Percentiles rank a stretch among this genome's conserved stretches.
Conservation (phyloP, 2,888 invertebrate genomes). For the Asteroscopus sphinx region DNA sequence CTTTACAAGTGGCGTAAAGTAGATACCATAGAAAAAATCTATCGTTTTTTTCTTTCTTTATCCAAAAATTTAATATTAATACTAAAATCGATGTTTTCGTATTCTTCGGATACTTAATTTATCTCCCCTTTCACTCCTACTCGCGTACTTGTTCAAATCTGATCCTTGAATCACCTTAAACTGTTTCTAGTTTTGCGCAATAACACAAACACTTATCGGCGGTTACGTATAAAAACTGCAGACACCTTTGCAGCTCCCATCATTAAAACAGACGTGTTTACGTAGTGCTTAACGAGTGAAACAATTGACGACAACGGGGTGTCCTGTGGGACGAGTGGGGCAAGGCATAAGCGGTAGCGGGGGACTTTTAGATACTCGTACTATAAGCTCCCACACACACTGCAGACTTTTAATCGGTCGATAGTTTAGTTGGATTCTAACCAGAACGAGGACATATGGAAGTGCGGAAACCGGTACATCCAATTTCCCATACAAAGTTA, state of each 20-base stretch:
- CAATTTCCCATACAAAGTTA: too few relatives aligned
- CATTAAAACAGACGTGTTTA: conserved; percentile 75
- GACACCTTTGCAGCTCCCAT: conserved; percentile 57
- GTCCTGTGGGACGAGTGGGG: conserved; percentile 64
- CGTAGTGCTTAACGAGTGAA: conserved; percentile 74
- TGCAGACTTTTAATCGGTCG: too few relatives aligned
- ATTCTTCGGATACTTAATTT: too few relatives aligned
- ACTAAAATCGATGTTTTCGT: too few relatives aligned
- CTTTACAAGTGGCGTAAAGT: too few relatives aligned
- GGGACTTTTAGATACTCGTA: not conserved
- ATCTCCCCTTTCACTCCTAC: too few relatives aligned
- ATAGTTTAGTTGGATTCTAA: too few relatives aligned
- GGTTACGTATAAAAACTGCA: conserved; percentile 47
- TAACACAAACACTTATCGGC: conserved; percentile 39
- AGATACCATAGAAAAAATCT: too few relatives aligned
- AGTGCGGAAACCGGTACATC: too few relatives aligned
- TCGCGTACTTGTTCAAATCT: conserved; percentile 20
- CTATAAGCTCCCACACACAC: not conserved
- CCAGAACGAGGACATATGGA: too few relatives aligned
- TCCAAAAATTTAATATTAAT: too few relatives aligned
- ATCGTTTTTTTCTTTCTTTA: too few relatives aligned
- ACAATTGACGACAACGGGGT: conserved; percentile 82
- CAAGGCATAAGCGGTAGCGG: conserved; percentile 52
- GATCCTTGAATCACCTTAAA: conserved; percentile 26
- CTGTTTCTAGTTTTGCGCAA: conserved; percentile 17